A percentile compares a stretch with the other conserved stretches of the same genome.
Conservation (phyloP, 1,140 invertebrate genomes). For the Drosophila kepulauana region DNA sequence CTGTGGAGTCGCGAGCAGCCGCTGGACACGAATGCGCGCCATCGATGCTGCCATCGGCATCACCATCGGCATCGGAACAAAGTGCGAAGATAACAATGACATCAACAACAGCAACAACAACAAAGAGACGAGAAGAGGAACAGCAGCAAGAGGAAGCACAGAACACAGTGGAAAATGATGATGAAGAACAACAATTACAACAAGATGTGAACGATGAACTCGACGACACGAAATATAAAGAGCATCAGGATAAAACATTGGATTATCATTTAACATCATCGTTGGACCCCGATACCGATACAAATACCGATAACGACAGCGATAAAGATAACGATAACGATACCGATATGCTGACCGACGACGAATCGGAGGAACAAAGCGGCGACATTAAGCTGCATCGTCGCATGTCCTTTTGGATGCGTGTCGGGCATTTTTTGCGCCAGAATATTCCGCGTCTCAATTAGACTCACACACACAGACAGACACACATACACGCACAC, state of each 20-base stretch:
- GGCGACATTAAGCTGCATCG: slow-evolving; percentile 5
- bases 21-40: slow-evolving; percentile 22
- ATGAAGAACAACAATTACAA: no score
- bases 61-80: neutral
- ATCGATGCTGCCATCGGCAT: neutral
- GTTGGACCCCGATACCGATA: neutral
- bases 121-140: neutral
- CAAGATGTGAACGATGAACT: neutral
- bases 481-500: no score
- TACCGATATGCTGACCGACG: slow-evolving; percentile 3
- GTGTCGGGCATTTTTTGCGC: slow-evolving; percentile 35
- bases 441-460: slow-evolving; percentile 27
- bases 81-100: neutral
- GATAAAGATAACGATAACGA: neutral
- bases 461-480: neutral
- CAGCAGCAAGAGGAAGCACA: neutral
- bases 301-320: no score
- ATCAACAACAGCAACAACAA: neutral
- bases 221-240: neutral
- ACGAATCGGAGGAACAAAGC: slow-evolving; percentile 1
- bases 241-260: neutral
- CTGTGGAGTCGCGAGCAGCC: slow-evolving; percentile 15
- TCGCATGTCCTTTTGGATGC: slow-evolving; percentile 40
- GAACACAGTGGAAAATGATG: no score
- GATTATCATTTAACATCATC: neutral